Evolutionary conservation across 2,113 vertebrate genomes (phyloP).

Genomic region (Motacilla alba): DNA sequence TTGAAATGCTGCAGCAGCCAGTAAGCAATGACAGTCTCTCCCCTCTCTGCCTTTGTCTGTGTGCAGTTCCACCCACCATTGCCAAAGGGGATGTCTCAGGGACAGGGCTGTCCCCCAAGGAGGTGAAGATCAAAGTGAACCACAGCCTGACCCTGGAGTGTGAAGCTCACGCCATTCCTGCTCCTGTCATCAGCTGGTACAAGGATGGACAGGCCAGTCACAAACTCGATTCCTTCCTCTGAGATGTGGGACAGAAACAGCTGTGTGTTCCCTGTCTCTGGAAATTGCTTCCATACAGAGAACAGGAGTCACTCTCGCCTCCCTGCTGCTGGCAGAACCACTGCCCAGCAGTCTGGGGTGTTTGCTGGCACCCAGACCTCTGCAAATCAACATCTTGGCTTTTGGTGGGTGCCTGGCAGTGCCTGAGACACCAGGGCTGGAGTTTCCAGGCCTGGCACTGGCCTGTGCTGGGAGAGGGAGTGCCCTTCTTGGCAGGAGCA

Average conservation of each 20-base stretch:
- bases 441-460: background rate
- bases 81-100: slow-evolving; percentile 83
- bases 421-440: background rate
- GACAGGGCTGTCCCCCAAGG: slow-evolving; percentile 82
- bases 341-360: rapidly evolving
- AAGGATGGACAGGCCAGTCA: slow-evolving; percentile 93
- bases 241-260: background rate
- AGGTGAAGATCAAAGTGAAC: slow-evolving; percentile 93
- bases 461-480: background rate
- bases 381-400: background rate
- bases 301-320: background rate
- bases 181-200: slow-evolving; percentile 88
- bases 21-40: background rate
- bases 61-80: slow-evolving; percentile 90
- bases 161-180: slow-evolving; percentile 86
- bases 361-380: background rate
- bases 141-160: slow-evolving; percentile 89
- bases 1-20: background rate
- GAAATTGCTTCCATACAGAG: rapidly evolving
- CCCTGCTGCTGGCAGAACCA: background rate
- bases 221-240: background rate
- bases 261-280: rapidly evolving
- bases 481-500: background rate
- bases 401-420: background rate
- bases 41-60: background rate